Evolutionary conservation across 2,888 invertebrate genomes (phyloP), one percentile per base, ranked within the genome.

Genomic region (Pristionchus japonicus): DNA sequence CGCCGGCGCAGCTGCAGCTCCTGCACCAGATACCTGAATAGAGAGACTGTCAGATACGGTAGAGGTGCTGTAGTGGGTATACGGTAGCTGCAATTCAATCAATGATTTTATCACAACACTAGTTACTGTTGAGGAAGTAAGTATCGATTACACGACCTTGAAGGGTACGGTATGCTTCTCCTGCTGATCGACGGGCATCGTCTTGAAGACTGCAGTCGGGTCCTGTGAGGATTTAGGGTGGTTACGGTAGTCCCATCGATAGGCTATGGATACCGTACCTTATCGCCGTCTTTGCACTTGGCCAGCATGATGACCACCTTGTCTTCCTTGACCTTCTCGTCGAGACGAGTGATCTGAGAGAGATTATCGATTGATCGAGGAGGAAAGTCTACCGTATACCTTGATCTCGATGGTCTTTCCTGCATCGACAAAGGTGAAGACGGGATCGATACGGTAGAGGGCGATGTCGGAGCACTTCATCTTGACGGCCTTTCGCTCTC

Each of bases 391-490:
- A 43, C 43, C 13, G 82, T 83, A 77, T 77, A 83, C 82, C 82
- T 83, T 83, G 31, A 83, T 52, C 23, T 83, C 82, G 20, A 52
- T 11, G n/a, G 49, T 9, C 20, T 83, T 83, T 27, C 82, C 82
- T 23, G 82, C 52, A 20, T 83, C 82, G 52, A 83, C 82, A 83
- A 83, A 83, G 1, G 82, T 52, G 52, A 83, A 83, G 20, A 83
- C 82, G 52, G 82, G 82, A 2, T 83, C 82, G 82, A 83, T 83
- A 83, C 82, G 82, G 82, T 83, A 83, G 82, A 83, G 82, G 49
- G 52, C 52, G 82, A 52, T 49, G 52, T 83, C 82, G 20, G 82
- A 83, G 34, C 82, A 83, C 82, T 83, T 83, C 82, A 83, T 83
- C 52, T 83, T 83, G 17, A 57, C 82, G 31, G 82, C 82, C 82